Percentiles rank a stretch among this genome's conserved stretches.
Evolutionary conservation across 2,797 vertebrate genomes (phyloP).

Genomic region (Melanotaenia nigrans): DNA sequence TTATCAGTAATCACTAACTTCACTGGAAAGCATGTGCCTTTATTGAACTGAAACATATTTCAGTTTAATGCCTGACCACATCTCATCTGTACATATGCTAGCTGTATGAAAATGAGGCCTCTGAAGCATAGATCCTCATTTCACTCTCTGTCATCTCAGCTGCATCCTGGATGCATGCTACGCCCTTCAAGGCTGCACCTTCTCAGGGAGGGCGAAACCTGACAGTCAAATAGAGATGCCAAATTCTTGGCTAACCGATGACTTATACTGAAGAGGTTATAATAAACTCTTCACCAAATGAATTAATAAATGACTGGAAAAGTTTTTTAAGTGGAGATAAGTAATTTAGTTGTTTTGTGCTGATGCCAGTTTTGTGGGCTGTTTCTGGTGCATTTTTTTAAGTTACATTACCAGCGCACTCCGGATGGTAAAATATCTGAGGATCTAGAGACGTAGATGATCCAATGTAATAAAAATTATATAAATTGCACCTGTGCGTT

Average conservation of each 20-base stretch:
- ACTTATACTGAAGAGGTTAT: too few relatives aligned
- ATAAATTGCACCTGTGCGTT: not conserved
- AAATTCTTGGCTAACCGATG: not conserved
- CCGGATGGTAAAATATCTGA: too few relatives aligned
- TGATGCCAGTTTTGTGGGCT: not conserved
- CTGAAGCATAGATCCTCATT: slow-evolving; percentile 7
- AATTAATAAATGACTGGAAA: not conserved
- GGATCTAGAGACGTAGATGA: too few relatives aligned
- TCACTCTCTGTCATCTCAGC: not conserved
- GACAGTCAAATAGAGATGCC: not conserved
- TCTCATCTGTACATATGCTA: not conserved
- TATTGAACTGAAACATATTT: not conserved
- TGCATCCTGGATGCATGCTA: not conserved
- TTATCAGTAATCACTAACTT: slow-evolving; percentile 28
- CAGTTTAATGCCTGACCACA: not conserved
- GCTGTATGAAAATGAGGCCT: too few relatives aligned
- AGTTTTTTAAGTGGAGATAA: not conserved
- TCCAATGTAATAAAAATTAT: not conserved
- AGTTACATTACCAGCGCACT: too few relatives aligned
- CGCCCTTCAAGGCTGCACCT: not conserved
- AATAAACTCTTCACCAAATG: too few relatives aligned
- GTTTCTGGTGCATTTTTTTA: too few relatives aligned
- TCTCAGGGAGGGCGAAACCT: not conserved
- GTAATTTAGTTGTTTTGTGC: not conserved
- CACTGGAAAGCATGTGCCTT: not conserved